Evolutionary conservation across 1,140 invertebrate species (phyloP).

Genomic region (Oryctes rhinoceros): DNA sequence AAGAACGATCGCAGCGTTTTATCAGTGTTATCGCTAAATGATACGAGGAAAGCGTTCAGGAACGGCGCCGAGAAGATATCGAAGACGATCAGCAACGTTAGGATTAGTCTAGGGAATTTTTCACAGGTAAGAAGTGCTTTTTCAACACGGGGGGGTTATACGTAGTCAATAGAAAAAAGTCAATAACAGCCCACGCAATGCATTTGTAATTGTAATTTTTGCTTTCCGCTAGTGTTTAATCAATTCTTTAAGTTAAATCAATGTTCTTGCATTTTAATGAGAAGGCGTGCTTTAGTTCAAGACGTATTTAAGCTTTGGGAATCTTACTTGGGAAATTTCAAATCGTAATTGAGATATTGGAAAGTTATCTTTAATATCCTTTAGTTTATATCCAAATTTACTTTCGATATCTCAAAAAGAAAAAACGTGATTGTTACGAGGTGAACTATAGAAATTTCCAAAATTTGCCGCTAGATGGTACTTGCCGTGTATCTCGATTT

Average conservation of each 20-base stretch:
- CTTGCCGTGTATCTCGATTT: no score
- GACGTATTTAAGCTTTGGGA: constrained; percentile 39
- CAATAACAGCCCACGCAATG: background rate
- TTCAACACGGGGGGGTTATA: background rate
- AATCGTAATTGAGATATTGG: no score
- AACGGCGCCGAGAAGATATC: constrained; percentile 67
- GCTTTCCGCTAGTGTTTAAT: background rate
- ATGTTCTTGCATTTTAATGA: background rate
- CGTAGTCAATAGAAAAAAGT: background rate
- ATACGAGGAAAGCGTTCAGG: constrained; percentile 63
- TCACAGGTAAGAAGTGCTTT: constrained; percentile 64
- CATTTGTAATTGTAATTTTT: constrained; percentile 21
- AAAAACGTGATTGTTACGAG: no score
- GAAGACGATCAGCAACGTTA: constrained; percentile 67
- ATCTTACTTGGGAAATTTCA: no score
- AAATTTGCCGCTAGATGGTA: no score
- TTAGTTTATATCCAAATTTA: no score
- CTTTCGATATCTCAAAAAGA: no score
- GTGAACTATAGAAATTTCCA: no score
- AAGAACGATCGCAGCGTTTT: constrained; percentile 55
- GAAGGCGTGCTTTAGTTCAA: background rate
- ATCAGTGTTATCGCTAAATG: constrained; percentile 55
- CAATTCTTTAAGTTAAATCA: constrained; percentile 34
- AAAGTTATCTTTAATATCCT: no score
- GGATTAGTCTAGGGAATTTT: constrained; percentile 66